A percentile compares a stretch with the other conserved stretches of the same genome.
These are phyloP conservation scores for Melinaea marsaeus DNA, from an alignment of 2,888 invertebrate genomes.

Conservation along the genomic window DNA sequence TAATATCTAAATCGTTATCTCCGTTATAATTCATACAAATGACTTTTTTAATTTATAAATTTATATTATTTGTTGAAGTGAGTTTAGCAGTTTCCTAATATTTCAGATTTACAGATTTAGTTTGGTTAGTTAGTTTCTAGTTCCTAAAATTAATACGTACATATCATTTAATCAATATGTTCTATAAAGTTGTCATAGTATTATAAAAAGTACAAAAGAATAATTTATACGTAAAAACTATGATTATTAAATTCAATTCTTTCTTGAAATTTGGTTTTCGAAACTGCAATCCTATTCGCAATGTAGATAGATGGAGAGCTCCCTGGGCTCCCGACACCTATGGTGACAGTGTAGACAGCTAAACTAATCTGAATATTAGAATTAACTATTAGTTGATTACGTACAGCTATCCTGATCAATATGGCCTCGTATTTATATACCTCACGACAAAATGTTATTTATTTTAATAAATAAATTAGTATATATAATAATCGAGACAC, in stretches of 20 bases:
- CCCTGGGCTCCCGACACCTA: slow-evolving; percentile 21
- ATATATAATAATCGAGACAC: slow-evolving; percentile 1
- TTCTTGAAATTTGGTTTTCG: slow-evolving; percentile 35
- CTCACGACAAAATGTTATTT: too few relatives aligned
- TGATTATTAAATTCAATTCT: slow-evolving; percentile 28
- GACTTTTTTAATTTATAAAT: too few relatives aligned
- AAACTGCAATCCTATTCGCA: slow-evolving; percentile 28
- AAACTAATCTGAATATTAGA: slow-evolving; percentile 20
- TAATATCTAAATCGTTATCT: too few relatives aligned
- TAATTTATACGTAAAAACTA: slow-evolving; percentile 21
- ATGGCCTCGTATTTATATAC: too few relatives aligned
- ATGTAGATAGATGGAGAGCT: slow-evolving; percentile 36
- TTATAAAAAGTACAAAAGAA: background rate
- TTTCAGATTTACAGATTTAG: too few relatives aligned
- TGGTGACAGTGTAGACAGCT: slow-evolving; percentile 17
- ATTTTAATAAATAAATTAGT: background rate
- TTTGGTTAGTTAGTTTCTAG: too few relatives aligned
- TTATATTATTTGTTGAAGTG: too few relatives aligned
- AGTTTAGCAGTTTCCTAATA: too few relatives aligned
- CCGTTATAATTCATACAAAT: too few relatives aligned
- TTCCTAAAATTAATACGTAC: too few relatives aligned
- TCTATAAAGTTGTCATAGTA: too few relatives aligned
- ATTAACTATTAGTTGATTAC: slow-evolving; percentile 7
- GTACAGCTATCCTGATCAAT: slow-evolving; percentile 3
- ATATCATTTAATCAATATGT: too few relatives aligned